Percentiles rank a stretch among this genome's conserved stretches.
These are phyloP conservation scores for Aleiodes testaceus DNA, from an alignment of 2,888 invertebrate genomes.

Conservation along the genomic window DNA sequence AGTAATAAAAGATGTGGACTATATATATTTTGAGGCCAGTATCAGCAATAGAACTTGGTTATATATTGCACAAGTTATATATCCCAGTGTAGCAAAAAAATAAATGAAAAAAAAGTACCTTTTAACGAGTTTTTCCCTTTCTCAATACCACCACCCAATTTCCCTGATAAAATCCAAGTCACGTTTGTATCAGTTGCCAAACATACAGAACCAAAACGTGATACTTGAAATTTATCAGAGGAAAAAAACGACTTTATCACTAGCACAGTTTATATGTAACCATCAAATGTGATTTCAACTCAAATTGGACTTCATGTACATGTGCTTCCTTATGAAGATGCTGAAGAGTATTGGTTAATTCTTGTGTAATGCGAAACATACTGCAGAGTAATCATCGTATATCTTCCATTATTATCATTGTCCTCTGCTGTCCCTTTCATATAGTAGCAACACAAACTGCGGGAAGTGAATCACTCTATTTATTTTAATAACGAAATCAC, in stretches of 20 bases:
- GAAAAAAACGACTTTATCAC: background rate
- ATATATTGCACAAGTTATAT: slow-evolving; percentile 26
- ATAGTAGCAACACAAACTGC: slow-evolving; percentile 17
- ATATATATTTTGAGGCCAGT: background rate
- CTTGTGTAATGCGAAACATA: no score
- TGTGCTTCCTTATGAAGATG: background rate
- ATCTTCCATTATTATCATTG: slow-evolving; percentile 21
- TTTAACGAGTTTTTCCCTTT: slow-evolving; percentile 6
- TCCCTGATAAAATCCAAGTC: slow-evolving; percentile 8
- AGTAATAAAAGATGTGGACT: slow-evolving; percentile 33
- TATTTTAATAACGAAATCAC: slow-evolving; percentile 42
- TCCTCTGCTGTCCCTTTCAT: slow-evolving; percentile 17
- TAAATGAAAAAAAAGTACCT: slow-evolving; percentile 26
- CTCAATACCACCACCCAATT: background rate
- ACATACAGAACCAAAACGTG: slow-evolving; percentile 10
- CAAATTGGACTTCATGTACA: slow-evolving; percentile 11
- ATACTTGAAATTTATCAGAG: background rate
- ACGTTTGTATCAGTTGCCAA: slow-evolving; percentile 15
- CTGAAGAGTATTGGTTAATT: background rate
- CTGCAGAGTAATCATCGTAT: background rate
- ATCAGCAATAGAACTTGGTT: background rate
- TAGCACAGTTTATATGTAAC: background rate
- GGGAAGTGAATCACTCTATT: slow-evolving; percentile 39
- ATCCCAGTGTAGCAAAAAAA: background rate
- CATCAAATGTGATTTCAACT: slow-evolving; percentile 11